A percentile compares a stretch with the other conserved stretches of the same genome.
Conservation (phyloP, 2,797 vertebrate genomes). For the Chaetodon trifasciatus region DNA sequence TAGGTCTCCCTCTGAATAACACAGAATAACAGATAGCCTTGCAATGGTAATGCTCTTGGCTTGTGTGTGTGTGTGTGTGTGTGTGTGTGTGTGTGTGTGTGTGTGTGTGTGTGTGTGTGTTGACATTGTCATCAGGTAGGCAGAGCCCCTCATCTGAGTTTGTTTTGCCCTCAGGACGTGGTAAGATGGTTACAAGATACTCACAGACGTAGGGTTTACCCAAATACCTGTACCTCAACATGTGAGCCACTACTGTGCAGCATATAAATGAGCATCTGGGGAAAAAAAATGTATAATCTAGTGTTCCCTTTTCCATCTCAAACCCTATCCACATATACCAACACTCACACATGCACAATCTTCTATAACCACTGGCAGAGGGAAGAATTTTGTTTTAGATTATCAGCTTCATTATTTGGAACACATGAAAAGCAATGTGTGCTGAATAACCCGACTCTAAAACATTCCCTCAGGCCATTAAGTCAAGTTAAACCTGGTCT, state of each 20-base stretch:
- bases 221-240: constrained; percentile 17
- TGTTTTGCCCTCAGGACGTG: constrained; percentile 62
- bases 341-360: constrained; percentile 1
- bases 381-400: constrained; percentile 40
- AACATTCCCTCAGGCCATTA: constrained; percentile 49
- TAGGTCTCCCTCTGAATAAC: constrained; percentile 40
- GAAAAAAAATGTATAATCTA: neutral
- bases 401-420: constrained; percentile 61
- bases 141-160: constrained; percentile 25
- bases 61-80: neutral
- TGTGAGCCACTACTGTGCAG: constrained; percentile 9
- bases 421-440: constrained; percentile 46
- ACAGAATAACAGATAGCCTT: constrained; percentile 10
- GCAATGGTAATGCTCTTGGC: neutral
- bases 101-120: constrained; percentile 34
- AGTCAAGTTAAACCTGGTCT: constrained; percentile 64
- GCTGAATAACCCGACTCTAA: constrained; percentile 54
- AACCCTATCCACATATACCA: constrained; percentile 5
- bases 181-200: constrained; percentile 56
- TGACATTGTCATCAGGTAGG: constrained; percentile 42
- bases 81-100: constrained; percentile 37
- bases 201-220: constrained; percentile 32
- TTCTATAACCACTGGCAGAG: constrained; percentile 7
- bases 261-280: constrained; percentile 28
- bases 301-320: neutral